A percentile compares a stretch with the other conserved stretches of the same genome.
Evolutionary conservation across 2,888 invertebrate genomes (phyloP).

Genomic region (Habrosyne pyritoides): DNA sequence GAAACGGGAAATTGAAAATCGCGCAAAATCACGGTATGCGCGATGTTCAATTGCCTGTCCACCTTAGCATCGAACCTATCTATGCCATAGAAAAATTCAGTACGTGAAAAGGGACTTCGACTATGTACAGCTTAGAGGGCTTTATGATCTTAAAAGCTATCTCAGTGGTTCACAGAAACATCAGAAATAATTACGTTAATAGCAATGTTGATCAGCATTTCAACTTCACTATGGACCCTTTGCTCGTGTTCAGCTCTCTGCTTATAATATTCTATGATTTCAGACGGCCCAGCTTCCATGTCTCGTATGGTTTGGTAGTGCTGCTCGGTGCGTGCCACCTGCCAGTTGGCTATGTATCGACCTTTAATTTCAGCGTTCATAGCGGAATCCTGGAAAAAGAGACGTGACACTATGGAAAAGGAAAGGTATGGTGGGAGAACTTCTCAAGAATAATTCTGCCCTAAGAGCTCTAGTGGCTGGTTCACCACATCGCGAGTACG

Average conservation of each 20-base stretch:
- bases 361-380: conserved; percentile 26
- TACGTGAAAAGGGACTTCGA: too few species aligned
- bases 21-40: too few species aligned
- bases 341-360: conserved; percentile 64
- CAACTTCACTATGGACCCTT: conserved; percentile 66
- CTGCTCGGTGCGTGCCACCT: conserved; percentile 63
- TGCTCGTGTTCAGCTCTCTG: conserved; percentile 56
- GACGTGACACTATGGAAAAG: conserved; percentile 13
- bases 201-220: conserved; percentile 51
- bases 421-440: too few species aligned
- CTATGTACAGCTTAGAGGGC: too few species aligned
- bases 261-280: conserved; percentile 53
- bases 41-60: too few species aligned
- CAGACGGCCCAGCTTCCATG: conserved; percentile 37
- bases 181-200: conserved; percentile 53
- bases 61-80: too few species aligned
- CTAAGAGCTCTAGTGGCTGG: too few species aligned
- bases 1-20: too few species aligned
- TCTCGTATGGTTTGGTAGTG: conserved; percentile 44
- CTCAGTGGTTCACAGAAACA: background rate
- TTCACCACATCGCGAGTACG: too few species aligned
- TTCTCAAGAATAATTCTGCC: too few species aligned
- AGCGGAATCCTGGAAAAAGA: conserved; percentile 35
- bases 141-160: too few species aligned
- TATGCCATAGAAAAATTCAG: too few species aligned